A percentile compares a stretch with the other conserved stretches of the same genome.
These are phyloP conservation scores for Ifrita kowaldi DNA, from an alignment of 2,113 vertebrate species.

Conservation along the genomic window DNA sequence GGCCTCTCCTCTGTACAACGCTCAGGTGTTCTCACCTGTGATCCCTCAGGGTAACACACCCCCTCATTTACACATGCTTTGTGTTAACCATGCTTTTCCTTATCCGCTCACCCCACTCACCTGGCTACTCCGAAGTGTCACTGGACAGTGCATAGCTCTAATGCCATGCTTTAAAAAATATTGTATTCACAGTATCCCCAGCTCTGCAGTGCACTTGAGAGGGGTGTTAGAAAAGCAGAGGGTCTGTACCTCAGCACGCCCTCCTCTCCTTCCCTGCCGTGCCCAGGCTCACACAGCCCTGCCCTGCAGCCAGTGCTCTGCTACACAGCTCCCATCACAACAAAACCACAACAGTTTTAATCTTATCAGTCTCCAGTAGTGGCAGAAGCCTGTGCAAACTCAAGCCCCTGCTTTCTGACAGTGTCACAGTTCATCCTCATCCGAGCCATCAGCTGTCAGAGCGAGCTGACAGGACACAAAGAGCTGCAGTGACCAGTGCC, in stretches of 20 bases:
- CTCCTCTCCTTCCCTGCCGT: accelerated
- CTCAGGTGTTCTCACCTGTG: not conserved
- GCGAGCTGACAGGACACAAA: not conserved
- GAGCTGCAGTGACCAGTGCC: not conserved
- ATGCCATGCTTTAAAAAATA: not conserved
- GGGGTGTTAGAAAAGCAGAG: not conserved
- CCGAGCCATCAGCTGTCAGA: constrained; percentile 7
- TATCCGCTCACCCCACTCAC: not conserved
- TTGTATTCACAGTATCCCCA: not conserved
- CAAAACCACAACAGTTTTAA: not conserved
- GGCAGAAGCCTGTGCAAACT: constrained; percentile 16
- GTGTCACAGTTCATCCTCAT: constrained; percentile 4
- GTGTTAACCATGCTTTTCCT: not conserved
- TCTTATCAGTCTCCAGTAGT: not conserved
- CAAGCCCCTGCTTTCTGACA: constrained; percentile 6
- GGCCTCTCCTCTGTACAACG: not conserved
- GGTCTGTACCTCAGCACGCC: too few species aligned
- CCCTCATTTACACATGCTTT: not conserved
- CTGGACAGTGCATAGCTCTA: not conserved
- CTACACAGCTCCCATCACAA: not conserved
- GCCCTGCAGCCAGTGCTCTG: not conserved
- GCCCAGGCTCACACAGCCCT: not conserved
- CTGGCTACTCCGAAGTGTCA: not conserved
- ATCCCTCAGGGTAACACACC: not conserved
- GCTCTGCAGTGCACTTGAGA: not conserved